Evolutionary conservation across 2,113 vertebrate species (phyloP).

Genomic region (Plestiodon gilberti): DNA sequence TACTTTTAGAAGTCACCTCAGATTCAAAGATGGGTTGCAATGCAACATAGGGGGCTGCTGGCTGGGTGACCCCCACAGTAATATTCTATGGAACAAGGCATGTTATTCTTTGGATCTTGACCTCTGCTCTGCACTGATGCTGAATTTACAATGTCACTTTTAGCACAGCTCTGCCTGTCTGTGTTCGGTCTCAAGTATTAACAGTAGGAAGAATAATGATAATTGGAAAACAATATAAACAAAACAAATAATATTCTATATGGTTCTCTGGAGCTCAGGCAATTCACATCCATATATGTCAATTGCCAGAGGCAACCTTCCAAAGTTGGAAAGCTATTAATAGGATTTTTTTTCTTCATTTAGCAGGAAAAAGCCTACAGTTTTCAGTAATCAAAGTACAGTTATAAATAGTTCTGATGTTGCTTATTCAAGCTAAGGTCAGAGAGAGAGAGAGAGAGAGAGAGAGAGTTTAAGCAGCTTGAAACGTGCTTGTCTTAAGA

Average conservation of each 20-base stretch:
- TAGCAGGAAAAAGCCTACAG: background rate
- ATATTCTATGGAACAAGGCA: background rate
- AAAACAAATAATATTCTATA: background rate
- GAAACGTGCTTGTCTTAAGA: background rate
- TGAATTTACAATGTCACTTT: background rate
- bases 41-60: background rate
- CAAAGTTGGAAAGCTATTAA: background rate
- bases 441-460: too few species aligned
- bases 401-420: slow-evolving; percentile 3
- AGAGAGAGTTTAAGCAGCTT: too few species aligned
- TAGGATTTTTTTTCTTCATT: background rate
- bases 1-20: background rate
- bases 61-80: background rate
- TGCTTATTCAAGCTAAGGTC: background rate
- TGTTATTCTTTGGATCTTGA: background rate
- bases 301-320: background rate
- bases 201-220: too few species aligned
- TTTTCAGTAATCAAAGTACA: background rate
- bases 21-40: background rate
- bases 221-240: too few species aligned
- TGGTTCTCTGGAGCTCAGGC: background rate
- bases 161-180: too few species aligned
- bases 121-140: background rate
- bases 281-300: background rate
- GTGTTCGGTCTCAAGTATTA: too few species aligned